Percentiles rank a stretch among this genome's conserved stretches.
These are phyloP conservation scores for Seladonia tumulorum DNA, from an alignment of 2,888 invertebrate species.

Conservation along the genomic window DNA sequence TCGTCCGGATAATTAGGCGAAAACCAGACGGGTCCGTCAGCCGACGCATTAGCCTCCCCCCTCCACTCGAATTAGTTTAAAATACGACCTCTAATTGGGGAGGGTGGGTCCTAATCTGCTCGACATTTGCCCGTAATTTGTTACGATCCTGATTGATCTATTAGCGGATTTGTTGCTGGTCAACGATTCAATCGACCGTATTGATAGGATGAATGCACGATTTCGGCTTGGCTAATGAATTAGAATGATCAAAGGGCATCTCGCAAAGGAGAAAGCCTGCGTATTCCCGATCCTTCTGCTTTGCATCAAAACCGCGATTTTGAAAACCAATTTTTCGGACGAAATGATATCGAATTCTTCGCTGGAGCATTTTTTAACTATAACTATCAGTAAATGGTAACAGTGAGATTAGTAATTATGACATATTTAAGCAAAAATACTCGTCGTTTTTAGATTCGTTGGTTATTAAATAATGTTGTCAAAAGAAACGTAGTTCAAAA, in stretches of 20 bases:
- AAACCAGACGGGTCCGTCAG: constrained; percentile 73
- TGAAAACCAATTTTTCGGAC: background rate
- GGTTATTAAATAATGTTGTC: background rate
- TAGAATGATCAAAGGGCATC: background rate
- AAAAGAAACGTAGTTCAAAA: no score
- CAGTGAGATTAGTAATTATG: no score
- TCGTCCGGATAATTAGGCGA: constrained; percentile 75
- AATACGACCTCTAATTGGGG: constrained; percentile 60
- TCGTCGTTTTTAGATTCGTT: background rate
- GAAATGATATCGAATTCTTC: background rate
- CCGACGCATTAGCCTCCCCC: constrained; percentile 46
- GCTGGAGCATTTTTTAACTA: background rate
- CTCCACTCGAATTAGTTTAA: constrained; percentile 65
- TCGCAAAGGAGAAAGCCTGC: background rate
- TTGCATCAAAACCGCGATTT: background rate
- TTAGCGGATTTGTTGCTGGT: constrained; percentile 69
- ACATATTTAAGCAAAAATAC: no score
- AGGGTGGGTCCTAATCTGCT: constrained; percentile 50
- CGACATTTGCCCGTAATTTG: constrained; percentile 72
- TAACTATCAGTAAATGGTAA: background rate
- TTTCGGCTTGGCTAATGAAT: background rate
- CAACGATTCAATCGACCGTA: constrained; percentile 37
- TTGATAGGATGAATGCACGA: background rate
- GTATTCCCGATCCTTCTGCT: background rate
- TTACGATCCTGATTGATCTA: constrained; percentile 77